A percentile compares a stretch with the other conserved stretches of the same genome.
Conservation (phyloP, 23 tunicate species). For the Ciona savignyi region DNA sequence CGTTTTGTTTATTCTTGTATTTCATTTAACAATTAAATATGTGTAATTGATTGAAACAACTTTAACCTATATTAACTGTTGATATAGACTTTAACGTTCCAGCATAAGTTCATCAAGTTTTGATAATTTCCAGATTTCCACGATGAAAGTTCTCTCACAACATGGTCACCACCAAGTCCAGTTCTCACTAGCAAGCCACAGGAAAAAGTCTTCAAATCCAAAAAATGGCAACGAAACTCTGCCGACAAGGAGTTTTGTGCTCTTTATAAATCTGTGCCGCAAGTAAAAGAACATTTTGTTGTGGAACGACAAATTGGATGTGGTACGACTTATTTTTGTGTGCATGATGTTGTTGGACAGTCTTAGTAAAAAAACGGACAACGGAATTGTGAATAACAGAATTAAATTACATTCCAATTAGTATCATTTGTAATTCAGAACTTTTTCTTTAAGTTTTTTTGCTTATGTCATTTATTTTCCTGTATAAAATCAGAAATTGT, state of each 20-base stretch:
- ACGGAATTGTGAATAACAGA: not conserved
- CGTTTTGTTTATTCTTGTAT: too few species aligned
- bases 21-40: too few species aligned
- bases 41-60: too few species aligned
- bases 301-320: conserved; percentile 62
- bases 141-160: conserved; percentile 36
- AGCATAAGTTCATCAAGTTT: not conserved
- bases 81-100: too few species aligned
- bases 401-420: too few species aligned
- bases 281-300: conserved; percentile 37
- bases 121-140: conserved; percentile 7
- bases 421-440: too few species aligned
- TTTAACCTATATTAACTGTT: not conserved
- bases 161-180: conserved; percentile 50
- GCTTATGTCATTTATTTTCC: too few species aligned
- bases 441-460: too few species aligned
- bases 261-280: conserved; percentile 40
- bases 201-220: not conserved
- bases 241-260: conserved; percentile 10
- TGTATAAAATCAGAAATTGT: too few species aligned
- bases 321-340: conserved; percentile 40
- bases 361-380: not conserved
- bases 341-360: too few species aligned
- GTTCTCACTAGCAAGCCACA: not conserved
- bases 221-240: not conserved